Evolutionary conservation across 2,888 invertebrate genomes (phyloP).

Genomic region (Noctua pronuba): DNA sequence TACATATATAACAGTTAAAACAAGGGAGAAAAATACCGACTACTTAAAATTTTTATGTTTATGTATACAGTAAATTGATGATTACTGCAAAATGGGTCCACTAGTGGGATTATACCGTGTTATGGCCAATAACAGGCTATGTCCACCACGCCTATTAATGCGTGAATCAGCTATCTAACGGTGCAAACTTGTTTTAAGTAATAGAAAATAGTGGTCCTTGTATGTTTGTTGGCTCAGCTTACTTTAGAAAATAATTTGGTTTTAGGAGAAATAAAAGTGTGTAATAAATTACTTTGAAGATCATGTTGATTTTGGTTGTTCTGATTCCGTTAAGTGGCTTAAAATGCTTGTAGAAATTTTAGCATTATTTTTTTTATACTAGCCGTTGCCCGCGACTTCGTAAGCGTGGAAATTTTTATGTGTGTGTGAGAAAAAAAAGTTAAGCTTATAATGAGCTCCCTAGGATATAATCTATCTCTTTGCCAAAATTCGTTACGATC

Average conservation of each 20-base stretch:
- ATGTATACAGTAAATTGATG: slow-evolving; percentile 3
- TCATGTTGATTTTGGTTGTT: background rate
- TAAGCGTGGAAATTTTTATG: too few relatives aligned
- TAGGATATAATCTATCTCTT: too few relatives aligned
- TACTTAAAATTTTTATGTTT: slow-evolving; percentile 5
- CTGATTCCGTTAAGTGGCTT: background rate
- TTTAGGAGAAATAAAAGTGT: background rate
- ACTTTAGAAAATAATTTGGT: background rate
- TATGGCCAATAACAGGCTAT: slow-evolving; percentile 18
- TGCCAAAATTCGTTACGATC: too few relatives aligned
- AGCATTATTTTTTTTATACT: background rate
- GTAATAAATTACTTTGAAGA: background rate
- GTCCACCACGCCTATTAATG: slow-evolving; percentile 36
- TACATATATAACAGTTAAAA: slow-evolving; percentile 10
- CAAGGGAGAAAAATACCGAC: background rate
- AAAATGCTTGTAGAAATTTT: background rate
- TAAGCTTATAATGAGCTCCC: too few relatives aligned
- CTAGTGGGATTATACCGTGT: slow-evolving; percentile 30
- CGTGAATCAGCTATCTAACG: slow-evolving; percentile 51
- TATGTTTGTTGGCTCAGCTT: background rate
- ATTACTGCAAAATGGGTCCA: slow-evolving; percentile 16
- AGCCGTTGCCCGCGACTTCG: too few relatives aligned
- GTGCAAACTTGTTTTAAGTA: slow-evolving; percentile 55
- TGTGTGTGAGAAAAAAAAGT: too few relatives aligned
- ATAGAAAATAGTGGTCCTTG: slow-evolving; percentile 25